phyloP scores from a whole-genome alignment of 2,888 invertebrate species.

The Leptinotarsa rubiginosa region DNA sequence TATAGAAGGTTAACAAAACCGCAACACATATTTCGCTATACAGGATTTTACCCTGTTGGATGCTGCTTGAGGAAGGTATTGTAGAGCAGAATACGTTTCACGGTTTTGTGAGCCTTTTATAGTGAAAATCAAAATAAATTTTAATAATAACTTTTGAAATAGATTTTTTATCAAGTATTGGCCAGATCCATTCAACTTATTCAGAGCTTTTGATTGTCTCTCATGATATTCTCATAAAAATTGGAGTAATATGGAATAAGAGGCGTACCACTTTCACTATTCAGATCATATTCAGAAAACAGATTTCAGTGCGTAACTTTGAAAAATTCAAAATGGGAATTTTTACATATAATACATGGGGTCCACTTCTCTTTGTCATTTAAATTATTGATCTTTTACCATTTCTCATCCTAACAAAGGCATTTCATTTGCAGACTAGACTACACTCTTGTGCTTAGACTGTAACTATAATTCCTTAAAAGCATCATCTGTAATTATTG shows the following conservation, averaged over 20 bases:
- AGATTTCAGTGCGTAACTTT: constrained; percentile 5
- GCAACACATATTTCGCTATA: too few species aligned
- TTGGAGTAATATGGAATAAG: neutral
- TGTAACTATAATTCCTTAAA: neutral
- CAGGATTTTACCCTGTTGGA: too few species aligned
- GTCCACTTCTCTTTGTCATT: constrained; percentile 15
- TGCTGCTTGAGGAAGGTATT: too few species aligned
- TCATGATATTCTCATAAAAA: neutral
- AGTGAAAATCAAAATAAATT: too few species aligned
- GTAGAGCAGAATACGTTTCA: too few species aligned
- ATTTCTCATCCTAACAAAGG: neutral
- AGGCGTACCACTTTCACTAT: neutral
- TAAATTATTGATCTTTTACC: neutral
- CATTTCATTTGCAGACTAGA: neutral
- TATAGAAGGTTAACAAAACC: too few species aligned
- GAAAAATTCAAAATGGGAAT: neutral
- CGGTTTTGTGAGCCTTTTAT: too few species aligned
- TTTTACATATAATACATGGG: constrained; percentile 6
- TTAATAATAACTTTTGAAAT: too few species aligned
- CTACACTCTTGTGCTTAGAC: neutral
- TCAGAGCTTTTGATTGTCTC: neutral
- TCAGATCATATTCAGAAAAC: neutral
- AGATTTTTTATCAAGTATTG: too few species aligned
- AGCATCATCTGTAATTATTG: neutral
- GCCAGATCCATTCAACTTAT: neutral